Evolutionary conservation across 2,888 invertebrate species (phyloP), one percentile per base, ranked within the genome.

Genomic region (Xanthia icteritia): DNA sequence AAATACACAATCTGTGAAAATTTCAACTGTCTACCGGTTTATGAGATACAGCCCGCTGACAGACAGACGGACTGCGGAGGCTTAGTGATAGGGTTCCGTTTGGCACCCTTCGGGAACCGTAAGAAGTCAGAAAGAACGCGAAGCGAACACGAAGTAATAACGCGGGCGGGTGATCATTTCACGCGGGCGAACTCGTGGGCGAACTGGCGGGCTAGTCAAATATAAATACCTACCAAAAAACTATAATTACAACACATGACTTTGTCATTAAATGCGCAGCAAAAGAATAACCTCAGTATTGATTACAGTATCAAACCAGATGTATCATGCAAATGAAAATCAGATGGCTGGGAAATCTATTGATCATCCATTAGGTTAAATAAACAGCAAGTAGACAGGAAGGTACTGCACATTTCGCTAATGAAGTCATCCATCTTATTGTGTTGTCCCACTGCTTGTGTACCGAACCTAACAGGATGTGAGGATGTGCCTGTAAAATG

Each of bases 381-480:
- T 64, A n/a, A 39, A 64, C 6, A 39, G 1, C 42, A 23, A 3
- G 23, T 51, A 20, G 23, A 15, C 20, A 23, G 20, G 4, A n/a
- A 27, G n/a, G 15, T 11, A 20, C 8, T 13, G 5, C 17, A 31
- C 15, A 63, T 56, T 36, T 39, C 9, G 6, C 2, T 17, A 5
- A 48, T 51, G 39, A 61, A 4, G 39, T 66, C 82, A 61, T 48
- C 11, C 60, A 45, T 58, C 51, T 31, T 31, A n/a, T 66, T 54
- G 31, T 77, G 42, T 39, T 77, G 42, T 39, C 23, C 9, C 31
- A 17, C 2, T 54, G 31, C 23, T n/a, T 51, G 42, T 11, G 27
- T 36, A 15, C 65, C 27, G 8, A 68, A 48, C 56, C 11, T 61
- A 75, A 81, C 75, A 82, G 67, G 78, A n/a, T n/a, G n/a, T n/a